These are phyloP conservation scores for Knipowitschia caucasica DNA, from an alignment of 2,797 vertebrate species.

Conservation along the genomic window DNA sequence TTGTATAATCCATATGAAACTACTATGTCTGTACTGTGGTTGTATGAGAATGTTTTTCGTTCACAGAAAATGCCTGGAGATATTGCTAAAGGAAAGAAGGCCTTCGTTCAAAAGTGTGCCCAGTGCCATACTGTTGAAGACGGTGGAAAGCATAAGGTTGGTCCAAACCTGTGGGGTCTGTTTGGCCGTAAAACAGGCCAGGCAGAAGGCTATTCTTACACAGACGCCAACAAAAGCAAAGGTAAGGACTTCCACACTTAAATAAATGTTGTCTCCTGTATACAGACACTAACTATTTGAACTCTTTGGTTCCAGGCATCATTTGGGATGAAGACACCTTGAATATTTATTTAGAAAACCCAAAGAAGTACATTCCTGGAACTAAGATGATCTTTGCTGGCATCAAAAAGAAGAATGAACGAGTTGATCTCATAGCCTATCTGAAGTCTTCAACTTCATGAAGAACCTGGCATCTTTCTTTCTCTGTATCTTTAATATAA, in stretches of 20 bases:
- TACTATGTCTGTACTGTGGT: no score
- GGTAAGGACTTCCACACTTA: constrained; percentile 48
- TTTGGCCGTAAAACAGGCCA: constrained; percentile 80
- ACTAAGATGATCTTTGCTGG: constrained; percentile 88
- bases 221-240: constrained; percentile 85
- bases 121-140: constrained; percentile 83
- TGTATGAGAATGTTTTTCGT: no score
- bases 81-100: constrained; percentile 77
- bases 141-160: constrained; percentile 79
- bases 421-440: constrained; percentile 80
- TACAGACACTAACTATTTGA: neutral
- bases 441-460: constrained; percentile 82
- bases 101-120: constrained; percentile 82
- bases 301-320: constrained; percentile 64
- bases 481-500: constrained; percentile 7
- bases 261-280: neutral
- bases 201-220: constrained; percentile 77
- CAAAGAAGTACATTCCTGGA: constrained; percentile 88
- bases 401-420: constrained; percentile 86
- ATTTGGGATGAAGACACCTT: constrained; percentile 78
- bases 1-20: no score
- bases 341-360: constrained; percentile 85
- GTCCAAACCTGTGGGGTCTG: constrained; percentile 81
- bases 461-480: constrained; percentile 13
- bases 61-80: constrained; percentile 72